phyloP scores from a whole-genome alignment of 2,888 invertebrate genomes.

The Drosophila diplacantha region DNA sequence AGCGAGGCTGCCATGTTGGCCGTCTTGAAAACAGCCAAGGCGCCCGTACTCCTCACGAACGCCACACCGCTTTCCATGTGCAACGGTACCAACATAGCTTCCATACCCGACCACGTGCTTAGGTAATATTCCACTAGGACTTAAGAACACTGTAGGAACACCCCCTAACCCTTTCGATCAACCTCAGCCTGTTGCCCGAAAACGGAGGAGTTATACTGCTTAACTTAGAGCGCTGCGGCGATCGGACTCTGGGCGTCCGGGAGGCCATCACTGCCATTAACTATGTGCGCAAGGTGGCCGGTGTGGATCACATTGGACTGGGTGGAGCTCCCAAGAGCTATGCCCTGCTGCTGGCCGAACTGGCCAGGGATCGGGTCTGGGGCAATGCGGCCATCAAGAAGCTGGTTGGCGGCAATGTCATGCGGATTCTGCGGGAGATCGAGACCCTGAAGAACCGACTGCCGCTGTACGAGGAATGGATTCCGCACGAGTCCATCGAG shows the following conservation, averaged over 20 bases:
- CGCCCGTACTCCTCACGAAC: constrained; percentile 84
- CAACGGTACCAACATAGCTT: constrained; percentile 84
- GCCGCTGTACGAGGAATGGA: constrained; percentile 80
- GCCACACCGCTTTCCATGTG: constrained; percentile 82
- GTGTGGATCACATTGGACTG: constrained; percentile 83
- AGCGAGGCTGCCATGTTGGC: constrained; percentile 82
- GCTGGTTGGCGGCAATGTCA: constrained; percentile 81
- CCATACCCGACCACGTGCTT: constrained; percentile 90
- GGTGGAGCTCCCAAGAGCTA: constrained; percentile 80
- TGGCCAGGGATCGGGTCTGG: constrained; percentile 81
- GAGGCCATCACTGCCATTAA: constrained; percentile 81
- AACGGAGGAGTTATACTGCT: constrained; percentile 83
- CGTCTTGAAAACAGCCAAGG: constrained; percentile 80
- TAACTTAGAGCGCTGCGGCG: constrained; percentile 80
- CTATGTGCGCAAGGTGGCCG: constrained; percentile 82
- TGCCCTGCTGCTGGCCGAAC: constrained; percentile 81
- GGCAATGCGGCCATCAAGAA: constrained; percentile 81
- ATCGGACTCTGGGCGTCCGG: constrained; percentile 74
- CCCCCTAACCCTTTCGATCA: not conserved
- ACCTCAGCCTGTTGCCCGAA: constrained; percentile 69
- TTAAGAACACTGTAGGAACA: too few species aligned
- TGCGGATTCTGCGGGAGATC: constrained; percentile 80
- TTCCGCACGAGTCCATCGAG: constrained; percentile 79
- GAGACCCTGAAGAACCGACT: constrained; percentile 77
- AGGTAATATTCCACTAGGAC: constrained; percentile 58